Evolutionary conservation across 2,888 invertebrate species (phyloP).

Genomic region (Pseudanteris insignis): DNA sequence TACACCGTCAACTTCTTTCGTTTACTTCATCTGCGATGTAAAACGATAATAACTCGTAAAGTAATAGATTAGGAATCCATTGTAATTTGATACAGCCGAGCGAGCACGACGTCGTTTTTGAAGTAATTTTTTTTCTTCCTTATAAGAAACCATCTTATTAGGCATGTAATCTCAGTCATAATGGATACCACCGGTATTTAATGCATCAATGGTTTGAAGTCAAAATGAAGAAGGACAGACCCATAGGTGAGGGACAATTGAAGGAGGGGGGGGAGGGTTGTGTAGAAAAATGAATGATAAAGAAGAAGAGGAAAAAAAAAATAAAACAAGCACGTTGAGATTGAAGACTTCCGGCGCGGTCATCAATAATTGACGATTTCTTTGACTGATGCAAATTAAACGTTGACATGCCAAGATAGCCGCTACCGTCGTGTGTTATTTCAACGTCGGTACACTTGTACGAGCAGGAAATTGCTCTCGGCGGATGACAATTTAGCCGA

Average conservation of each 20-base stretch:
- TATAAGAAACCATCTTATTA: constrained; percentile 12
- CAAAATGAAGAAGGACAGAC: constrained; percentile 2
- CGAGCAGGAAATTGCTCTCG: constrained; percentile 39
- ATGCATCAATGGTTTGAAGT: constrained; percentile 13
- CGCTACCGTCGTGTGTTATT: constrained; percentile 11
- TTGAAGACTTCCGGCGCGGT: constrained; percentile 30
- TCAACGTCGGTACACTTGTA: constrained; percentile 12
- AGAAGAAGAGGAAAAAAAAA: not conserved
- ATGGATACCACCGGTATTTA: constrained; percentile 15
- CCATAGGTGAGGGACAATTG: too few species aligned
- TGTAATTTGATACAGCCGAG: constrained; percentile 22
- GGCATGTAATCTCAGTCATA: constrained; percentile 17
- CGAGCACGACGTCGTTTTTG: constrained; percentile 15
- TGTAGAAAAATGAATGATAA: not conserved
- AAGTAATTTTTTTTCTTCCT: constrained; percentile 5
- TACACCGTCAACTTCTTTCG: not conserved
- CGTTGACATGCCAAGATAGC: constrained; percentile 36
- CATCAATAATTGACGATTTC: constrained; percentile 37
- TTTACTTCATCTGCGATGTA: constrained; percentile 1
- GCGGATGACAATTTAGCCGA: constrained; percentile 38
- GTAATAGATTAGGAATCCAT: constrained; percentile 5
- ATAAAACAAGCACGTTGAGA: constrained; percentile 10
- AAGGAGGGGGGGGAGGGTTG: too few species aligned
- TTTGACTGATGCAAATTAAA: constrained; percentile 35
- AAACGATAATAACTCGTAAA: constrained; percentile 6